Evolutionary conservation across 2,797 vertebrate species (phyloP).

Genomic region (Austrolebias charrua): DNA sequence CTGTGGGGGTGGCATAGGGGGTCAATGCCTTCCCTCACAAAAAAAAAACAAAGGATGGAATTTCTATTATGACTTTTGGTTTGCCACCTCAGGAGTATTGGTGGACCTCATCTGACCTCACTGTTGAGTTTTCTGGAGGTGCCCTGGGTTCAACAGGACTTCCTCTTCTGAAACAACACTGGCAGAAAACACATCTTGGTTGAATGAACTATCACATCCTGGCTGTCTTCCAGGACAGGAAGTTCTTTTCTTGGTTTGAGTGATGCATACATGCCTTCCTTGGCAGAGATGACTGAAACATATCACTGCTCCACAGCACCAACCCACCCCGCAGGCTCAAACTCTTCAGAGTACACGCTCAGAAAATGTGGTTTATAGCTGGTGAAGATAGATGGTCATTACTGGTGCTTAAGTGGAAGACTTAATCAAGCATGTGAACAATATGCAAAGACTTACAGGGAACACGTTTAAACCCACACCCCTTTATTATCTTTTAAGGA

Average conservation of each 20-base stretch:
- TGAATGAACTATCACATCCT: slow-evolving; percentile 52
- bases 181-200: slow-evolving; percentile 52
- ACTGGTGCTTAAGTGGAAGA: no score
- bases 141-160: slow-evolving; percentile 12
- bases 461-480: not conserved
- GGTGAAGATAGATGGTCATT: no score
- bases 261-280: slow-evolving; percentile 63
- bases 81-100: no score
- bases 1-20: not conserved
- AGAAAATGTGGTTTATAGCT: not conserved
- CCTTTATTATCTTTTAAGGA: not conserved
- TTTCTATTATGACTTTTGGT: no score
- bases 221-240: slow-evolving; percentile 68
- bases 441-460: not conserved
- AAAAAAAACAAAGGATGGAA: no score
- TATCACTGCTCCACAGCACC: slow-evolving; percentile 34
- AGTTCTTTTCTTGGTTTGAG: slow-evolving; percentile 65
- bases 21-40: no score
- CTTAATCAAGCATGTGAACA: not conserved
- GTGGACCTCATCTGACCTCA: no score
- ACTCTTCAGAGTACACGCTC: not conserved
- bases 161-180: slow-evolving; percentile 35
- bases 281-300: slow-evolving; percentile 42
- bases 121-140: no score
- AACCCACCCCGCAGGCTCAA: slow-evolving; percentile 1